These are phyloP conservation scores for Conchocele bisecta DNA, from an alignment of 2,888 invertebrate species.

Conservation along the genomic window DNA sequence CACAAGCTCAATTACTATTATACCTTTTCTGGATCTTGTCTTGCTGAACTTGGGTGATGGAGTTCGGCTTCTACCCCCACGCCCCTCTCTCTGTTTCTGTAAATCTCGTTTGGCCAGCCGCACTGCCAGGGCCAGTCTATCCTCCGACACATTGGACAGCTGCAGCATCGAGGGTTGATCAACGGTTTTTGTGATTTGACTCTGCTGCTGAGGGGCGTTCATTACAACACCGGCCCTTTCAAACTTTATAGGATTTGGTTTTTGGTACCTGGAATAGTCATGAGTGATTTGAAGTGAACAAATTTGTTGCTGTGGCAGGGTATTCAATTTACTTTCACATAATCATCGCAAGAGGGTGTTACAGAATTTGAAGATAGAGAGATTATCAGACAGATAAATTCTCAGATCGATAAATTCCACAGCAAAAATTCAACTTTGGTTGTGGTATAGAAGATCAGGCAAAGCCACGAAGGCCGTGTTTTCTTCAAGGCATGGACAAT, in stretches of 20 bases:
- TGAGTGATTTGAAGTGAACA: not conserved
- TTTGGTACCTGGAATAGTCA: conserved; percentile 47
- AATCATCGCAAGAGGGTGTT: too few species aligned
- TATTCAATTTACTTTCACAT: too few species aligned
- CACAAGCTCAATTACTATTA: too few species aligned
- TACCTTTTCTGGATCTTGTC: conserved; percentile 52
- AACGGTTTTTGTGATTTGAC: conserved; percentile 6
- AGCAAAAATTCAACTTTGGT: too few species aligned
- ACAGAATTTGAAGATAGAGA: too few species aligned
- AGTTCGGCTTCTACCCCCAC: conserved; percentile 39
- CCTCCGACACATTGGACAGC: conserved; percentile 70
- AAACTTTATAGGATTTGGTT: conserved; percentile 62
- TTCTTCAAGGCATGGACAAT: too few species aligned
- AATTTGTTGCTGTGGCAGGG: too few species aligned
- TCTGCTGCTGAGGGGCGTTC: conserved; percentile 2
- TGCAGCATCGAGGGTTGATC: conserved; percentile 49
- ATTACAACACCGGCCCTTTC: conserved; percentile 53
- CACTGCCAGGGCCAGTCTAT: conserved; percentile 73
- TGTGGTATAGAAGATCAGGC: too few species aligned
- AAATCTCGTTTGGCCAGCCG: conserved; percentile 76
- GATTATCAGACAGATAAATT: too few species aligned
- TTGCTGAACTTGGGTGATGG: conserved; percentile 56
- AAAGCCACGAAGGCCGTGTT: too few species aligned
- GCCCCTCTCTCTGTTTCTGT: conserved; percentile 69
- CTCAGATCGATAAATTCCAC: too few species aligned